A percentile compares a stretch with the other conserved stretches of the same genome.
Conservation (phyloP, 2,888 invertebrate genomes). For the Graphium colonna region DNA sequence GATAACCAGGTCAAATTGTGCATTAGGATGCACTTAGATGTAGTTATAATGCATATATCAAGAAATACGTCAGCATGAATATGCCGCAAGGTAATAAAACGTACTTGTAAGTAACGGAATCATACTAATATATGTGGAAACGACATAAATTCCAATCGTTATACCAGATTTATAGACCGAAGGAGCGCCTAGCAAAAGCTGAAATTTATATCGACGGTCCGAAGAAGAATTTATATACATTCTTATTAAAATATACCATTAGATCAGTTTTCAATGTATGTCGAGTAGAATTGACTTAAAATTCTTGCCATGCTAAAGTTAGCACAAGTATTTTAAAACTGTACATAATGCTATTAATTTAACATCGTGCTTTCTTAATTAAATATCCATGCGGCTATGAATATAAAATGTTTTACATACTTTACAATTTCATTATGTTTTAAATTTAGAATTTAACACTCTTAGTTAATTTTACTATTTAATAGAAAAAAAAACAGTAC, state of each 20-base stretch:
- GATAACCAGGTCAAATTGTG: neutral
- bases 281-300: neutral
- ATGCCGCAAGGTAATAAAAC: conserved; percentile 17
- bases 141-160: conserved; percentile 20
- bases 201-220: conserved; percentile 11
- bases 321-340: too few relatives aligned
- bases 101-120: conserved; percentile 22
- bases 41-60: neutral
- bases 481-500: too few relatives aligned
- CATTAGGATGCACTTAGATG: neutral
- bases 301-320: too few relatives aligned
- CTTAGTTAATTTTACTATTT: too few relatives aligned
- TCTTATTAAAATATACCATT: neutral
- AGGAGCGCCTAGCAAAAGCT: conserved; percentile 10
- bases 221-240: conserved; percentile 1
- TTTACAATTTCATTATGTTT: too few relatives aligned
- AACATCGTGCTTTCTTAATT: too few relatives aligned
- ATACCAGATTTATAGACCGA: conserved; percentile 19
- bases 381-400: too few relatives aligned
- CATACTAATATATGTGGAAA: conserved; percentile 20
- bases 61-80: conserved; percentile 6
- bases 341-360: too few relatives aligned
- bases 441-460: too few relatives aligned
- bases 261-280: neutral
- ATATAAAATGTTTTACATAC: too few relatives aligned